phyloP scores from a whole-genome alignment of 2,888 invertebrate species.

The Dasypolia templi region DNA sequence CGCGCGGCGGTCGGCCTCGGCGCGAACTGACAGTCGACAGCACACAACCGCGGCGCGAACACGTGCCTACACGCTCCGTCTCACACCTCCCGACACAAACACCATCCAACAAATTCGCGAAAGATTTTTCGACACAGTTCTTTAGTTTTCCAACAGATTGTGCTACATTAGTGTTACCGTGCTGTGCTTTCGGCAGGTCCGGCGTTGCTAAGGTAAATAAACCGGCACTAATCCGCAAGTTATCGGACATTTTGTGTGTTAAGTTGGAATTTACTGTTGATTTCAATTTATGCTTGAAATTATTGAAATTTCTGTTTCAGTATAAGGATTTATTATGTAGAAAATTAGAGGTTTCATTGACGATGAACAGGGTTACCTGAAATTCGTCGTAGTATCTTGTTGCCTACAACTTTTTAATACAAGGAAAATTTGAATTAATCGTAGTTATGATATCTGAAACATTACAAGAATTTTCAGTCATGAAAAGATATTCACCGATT shows the following conservation, averaged over 20 bases:
- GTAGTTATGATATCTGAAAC: neutral
- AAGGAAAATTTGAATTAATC: fast-evolving
- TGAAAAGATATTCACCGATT: neutral
- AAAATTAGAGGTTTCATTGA: slow-evolving; percentile 21
- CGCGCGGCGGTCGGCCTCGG: slow-evolving; percentile 1
- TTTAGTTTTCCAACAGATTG: slow-evolving; percentile 54
- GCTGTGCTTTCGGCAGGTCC: slow-evolving; percentile 55
- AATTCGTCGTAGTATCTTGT: neutral
- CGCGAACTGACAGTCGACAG: slow-evolving; percentile 49
- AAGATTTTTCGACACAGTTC: slow-evolving; percentile 57
- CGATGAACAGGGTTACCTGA: neutral
- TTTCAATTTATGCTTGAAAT: slow-evolving; percentile 16
- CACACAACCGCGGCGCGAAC: slow-evolving; percentile 48
- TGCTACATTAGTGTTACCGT: slow-evolving; percentile 60
- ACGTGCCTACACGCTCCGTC: slow-evolving; percentile 51
- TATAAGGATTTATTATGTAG: neutral
- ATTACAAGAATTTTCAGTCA: neutral
- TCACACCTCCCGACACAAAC: slow-evolving; percentile 36
- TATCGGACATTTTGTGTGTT: slow-evolving; percentile 31
- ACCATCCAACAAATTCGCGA: slow-evolving; percentile 56
- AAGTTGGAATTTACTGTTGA: slow-evolving; percentile 32
- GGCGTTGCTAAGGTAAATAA: slow-evolving; percentile 63
- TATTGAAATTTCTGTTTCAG: slow-evolving; percentile 3
- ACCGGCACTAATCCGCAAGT: slow-evolving; percentile 44
- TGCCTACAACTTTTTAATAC: neutral